These are phyloP conservation scores for Cardinalis cardinalis DNA, from an alignment of 2,113 vertebrate genomes.

Conservation along the genomic window DNA sequence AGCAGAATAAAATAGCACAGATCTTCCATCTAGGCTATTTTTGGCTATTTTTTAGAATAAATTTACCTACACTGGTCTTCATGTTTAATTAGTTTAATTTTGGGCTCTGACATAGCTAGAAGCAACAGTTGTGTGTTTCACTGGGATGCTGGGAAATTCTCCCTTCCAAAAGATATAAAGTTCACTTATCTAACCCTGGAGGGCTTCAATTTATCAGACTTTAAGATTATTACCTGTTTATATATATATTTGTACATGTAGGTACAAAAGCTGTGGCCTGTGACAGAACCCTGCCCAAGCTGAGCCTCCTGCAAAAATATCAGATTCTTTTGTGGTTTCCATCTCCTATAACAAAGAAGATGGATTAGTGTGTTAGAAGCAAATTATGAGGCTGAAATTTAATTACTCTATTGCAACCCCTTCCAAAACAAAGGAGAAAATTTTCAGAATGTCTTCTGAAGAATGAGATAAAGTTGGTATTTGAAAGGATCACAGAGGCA, in stretches of 20 bases:
- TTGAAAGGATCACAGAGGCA: neutral
- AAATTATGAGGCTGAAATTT: neutral
- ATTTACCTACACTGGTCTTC: neutral
- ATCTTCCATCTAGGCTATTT: neutral
- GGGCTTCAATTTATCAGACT: conserved; percentile 34
- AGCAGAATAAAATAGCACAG: neutral
- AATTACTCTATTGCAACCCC: neutral
- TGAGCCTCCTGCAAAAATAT: neutral
- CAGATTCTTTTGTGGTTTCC: conserved; percentile 10
- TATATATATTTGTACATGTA: neutral
- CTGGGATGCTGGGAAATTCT: conserved; percentile 32
- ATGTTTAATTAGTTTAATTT: conserved; percentile 28
- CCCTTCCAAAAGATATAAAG: conserved; percentile 25
- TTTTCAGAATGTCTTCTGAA: neutral
- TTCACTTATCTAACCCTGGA: conserved; percentile 44
- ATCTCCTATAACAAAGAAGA: neutral
- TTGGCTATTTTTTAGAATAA: neutral
- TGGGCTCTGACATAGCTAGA: conserved; percentile 13
- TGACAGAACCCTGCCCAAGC: neutral
- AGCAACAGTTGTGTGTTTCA: conserved; percentile 23
- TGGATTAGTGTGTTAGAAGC: neutral
- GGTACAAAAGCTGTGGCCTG: conserved; percentile 16
- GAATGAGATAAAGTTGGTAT: neutral
- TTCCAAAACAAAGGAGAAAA: neutral
- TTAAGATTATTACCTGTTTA: conserved; percentile 41